Base-by-base conservation (phyloP, 2,888 invertebrate genomes). In the Augochlorella aurata region DNA sequence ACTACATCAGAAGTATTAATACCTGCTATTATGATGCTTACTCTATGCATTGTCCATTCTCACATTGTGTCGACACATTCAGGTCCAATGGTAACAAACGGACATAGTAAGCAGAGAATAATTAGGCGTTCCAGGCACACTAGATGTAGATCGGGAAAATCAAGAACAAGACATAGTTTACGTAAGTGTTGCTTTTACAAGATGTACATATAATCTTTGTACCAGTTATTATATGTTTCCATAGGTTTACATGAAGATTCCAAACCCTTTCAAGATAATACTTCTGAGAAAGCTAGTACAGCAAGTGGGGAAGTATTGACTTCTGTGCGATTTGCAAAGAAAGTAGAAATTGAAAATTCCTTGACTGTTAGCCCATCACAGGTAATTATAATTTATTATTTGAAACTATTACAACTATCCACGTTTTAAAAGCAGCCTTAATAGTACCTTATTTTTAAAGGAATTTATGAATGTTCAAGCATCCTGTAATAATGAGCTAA, bases 31-130 rank as follows among this genome's bases (percentile, higher is more conserved):
- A 95, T 97, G 94, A 96, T 97, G 95, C 94, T 97, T 90, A 94
- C 96, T 71, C 94, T 97, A 81, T 97, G 97, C 87, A 94, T 97
- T 75, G 96, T 97, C 82, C 97, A 97, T 92, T 97, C 97, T 0
- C 97, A 97, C 94, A 97, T 97, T 89, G 97, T 96, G 12, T 96
- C 96, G 1, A 96, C 96, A 9, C 95, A 95, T 89, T 94, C 94
- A n/a, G 93, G 92, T 69, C 90, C 93, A 47, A 65, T 85, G 8
- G 79, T 87, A 14, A 77, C 80, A 21, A 89, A 84, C 69, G 86
- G 83, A n/a, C 89, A 91, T 66, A 90, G 87, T 74, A 90, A 88
- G 70, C 90, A 90, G 77, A 89, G 90, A 79, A 81, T 81, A 21
- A 49, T 82, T 44, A 87, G 90, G 69, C 89, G 92, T 18, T 90